These are phyloP conservation scores for Crocodylus rhombifer DNA, from an alignment of 2,797 vertebrate species.

Conservation along the genomic window DNA sequence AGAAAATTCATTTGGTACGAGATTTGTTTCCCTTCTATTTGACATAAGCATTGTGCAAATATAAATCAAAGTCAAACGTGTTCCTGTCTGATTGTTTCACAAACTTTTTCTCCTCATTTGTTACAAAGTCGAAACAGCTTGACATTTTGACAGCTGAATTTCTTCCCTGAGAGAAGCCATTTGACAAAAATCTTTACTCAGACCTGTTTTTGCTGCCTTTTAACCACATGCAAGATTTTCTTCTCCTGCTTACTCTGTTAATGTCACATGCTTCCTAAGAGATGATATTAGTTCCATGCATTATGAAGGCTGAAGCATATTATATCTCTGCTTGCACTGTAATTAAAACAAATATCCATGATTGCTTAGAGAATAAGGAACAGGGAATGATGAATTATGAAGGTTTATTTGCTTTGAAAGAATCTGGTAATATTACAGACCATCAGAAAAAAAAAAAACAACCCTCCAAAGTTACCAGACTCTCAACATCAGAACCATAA, in stretches of 20 bases:
- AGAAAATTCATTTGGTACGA: neutral
- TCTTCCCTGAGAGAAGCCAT: neutral
- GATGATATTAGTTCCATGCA: neutral
- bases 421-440: neutral
- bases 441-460: neutral
- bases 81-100: neutral
- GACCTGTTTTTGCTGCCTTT: neutral
- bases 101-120: slow-evolving; percentile 55
- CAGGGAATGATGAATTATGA: neutral
- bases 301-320: neutral
- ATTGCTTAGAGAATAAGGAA: rapidly evolving
- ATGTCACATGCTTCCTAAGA: neutral
- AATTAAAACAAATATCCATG: rapidly evolving
- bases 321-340: neutral
- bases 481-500: neutral
- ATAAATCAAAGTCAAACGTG: slow-evolving; percentile 45
- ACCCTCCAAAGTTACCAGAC: neutral
- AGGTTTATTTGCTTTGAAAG: neutral
- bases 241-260: neutral
- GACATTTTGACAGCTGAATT: slow-evolving; percentile 67
- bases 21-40: slow-evolving; percentile 18
- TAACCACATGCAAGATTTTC: neutral
- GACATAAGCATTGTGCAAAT: slow-evolving; percentile 26
- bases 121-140: slow-evolving; percentile 47
- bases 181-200: slow-evolving; percentile 52